Conservation (phyloP, 1,140 invertebrate species). For the Aphaenogaster ashmeadi region DNA sequence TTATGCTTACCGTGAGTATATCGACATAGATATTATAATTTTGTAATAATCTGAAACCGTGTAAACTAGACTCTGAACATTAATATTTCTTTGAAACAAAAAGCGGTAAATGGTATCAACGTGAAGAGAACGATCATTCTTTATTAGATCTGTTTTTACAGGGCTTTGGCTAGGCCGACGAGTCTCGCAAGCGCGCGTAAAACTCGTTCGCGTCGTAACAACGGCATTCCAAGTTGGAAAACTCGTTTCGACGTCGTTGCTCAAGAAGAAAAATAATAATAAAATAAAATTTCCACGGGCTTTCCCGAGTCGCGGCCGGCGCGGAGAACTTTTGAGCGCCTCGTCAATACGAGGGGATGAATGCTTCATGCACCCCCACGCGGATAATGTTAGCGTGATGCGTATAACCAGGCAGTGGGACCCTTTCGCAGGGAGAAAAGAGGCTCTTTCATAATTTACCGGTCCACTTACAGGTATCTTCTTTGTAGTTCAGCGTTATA, state of each 20-base stretch:
- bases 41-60: not conserved
- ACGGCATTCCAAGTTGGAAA: slow-evolving; percentile 8
- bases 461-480: slow-evolving; percentile 40
- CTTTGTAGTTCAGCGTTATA: slow-evolving; percentile 38
- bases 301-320: not conserved
- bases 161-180: not conserved
- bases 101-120: not conserved
- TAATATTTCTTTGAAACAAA: not conserved
- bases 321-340: not conserved
- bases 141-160: not conserved
- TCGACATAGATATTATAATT: not conserved
- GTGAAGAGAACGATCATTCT: not conserved
- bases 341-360: slow-evolving; percentile 44
- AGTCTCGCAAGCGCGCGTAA: not conserved
- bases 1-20: not conserved
- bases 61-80: not conserved
- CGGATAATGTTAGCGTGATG: slow-evolving; percentile 11
- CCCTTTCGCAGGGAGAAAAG: slow-evolving; percentile 32
- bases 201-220: slow-evolving; percentile 9
- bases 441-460: slow-evolving; percentile 52
- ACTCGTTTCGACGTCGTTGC: not conserved
- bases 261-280: not conserved
- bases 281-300: slow-evolving; percentile 30
- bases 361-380: slow-evolving; percentile 38
- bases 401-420: slow-evolving; percentile 11